phyloP scores from a whole-genome alignment of 2,113 vertebrate genomes.

The Protomyctophum bolini region DNA sequence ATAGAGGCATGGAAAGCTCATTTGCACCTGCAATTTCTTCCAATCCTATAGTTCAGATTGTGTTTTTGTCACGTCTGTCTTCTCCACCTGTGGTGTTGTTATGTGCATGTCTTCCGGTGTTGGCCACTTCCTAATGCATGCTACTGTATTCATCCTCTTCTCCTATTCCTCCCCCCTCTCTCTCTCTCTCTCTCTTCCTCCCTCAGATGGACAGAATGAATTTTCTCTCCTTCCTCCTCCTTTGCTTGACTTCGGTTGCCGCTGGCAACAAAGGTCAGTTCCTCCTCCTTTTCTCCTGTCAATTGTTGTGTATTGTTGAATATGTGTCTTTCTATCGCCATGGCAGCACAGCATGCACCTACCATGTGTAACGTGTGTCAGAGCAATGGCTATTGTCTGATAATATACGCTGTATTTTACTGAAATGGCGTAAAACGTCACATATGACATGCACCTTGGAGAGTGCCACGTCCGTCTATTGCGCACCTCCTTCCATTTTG shows the following conservation, averaged over 20 bases:
- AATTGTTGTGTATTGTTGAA: slow-evolving; percentile 52
- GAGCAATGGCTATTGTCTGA: not conserved
- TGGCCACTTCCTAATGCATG: slow-evolving; percentile 74
- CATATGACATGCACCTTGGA: not conserved
- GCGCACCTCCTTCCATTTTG: not conserved
- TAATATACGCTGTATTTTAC: not conserved
- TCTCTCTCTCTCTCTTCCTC: slow-evolving; percentile 66
- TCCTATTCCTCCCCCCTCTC: slow-evolving; percentile 31
- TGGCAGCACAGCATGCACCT: slow-evolving; percentile 9
- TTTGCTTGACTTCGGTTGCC: slow-evolving; percentile 84
- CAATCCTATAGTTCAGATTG: slow-evolving; percentile 11
- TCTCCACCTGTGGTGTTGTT: no score
- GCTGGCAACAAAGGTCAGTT: slow-evolving; percentile 86
- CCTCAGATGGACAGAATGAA: slow-evolving; percentile 82
- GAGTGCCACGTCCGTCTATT: not conserved
- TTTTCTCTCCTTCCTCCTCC: slow-evolving; percentile 81
- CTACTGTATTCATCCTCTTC: slow-evolving; percentile 50
- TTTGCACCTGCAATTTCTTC: no score
- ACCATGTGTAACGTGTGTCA: slow-evolving; percentile 22
- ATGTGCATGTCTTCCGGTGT: no score
- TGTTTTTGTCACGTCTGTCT: not conserved
- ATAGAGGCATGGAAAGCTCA: no score
- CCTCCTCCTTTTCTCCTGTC: slow-evolving; percentile 67
- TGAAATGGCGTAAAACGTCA: not conserved
- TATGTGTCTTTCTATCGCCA: slow-evolving; percentile 32